Conservation (phyloP, 2,113 vertebrate species). For the Erythrocercus mccallii region DNA sequence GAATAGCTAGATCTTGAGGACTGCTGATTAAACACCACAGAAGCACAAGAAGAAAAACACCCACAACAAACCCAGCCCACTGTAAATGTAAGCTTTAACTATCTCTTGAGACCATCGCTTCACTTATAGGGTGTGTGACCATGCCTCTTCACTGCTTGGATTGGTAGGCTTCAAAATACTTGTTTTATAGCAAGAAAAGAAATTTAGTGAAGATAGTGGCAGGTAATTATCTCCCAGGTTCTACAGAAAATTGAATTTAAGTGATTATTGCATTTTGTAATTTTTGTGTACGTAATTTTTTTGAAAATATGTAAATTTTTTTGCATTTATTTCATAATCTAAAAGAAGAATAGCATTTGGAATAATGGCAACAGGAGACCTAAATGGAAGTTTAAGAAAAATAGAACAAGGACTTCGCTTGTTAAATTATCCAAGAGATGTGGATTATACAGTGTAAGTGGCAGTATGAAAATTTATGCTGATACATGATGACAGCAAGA, state of each 20-base stretch:
- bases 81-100: neutral
- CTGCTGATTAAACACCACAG: neutral
- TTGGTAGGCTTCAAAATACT: neutral
- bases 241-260: neutral
- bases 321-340: neutral
- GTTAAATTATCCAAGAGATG: conserved; percentile 83
- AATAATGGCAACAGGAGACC: conserved; percentile 86
- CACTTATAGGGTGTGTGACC: neutral
- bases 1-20: neutral
- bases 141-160: neutral
- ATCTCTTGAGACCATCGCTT: neutral
- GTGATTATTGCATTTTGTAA: neutral
- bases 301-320: neutral
- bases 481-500: neutral
- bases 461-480: neutral
- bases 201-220: neutral
- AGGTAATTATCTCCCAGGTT: neutral
- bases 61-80: neutral
- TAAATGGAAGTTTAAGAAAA: conserved; percentile 85
- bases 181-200: neutral
- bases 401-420: conserved; percentile 84
- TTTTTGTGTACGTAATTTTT: neutral
- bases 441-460: conserved; percentile 86
- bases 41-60: neutral
- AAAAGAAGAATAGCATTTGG: conserved; percentile 6